phyloP scores from a whole-genome alignment of 2,888 invertebrate species.

The Drosophila helvetica region DNA sequence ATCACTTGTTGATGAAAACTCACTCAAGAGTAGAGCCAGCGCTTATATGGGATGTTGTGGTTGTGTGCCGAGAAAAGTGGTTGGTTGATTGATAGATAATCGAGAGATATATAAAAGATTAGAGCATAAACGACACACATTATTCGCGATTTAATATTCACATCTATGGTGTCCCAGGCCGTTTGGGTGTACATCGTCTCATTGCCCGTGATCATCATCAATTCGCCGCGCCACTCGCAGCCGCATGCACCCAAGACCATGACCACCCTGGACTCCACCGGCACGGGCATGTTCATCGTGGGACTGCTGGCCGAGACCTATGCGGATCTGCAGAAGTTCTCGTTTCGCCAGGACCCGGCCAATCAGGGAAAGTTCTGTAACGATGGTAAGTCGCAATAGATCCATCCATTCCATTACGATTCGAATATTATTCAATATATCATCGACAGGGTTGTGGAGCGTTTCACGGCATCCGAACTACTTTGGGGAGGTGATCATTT shows the following conservation, averaged over 20 bases:
- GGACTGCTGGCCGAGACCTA: conserved; percentile 95
- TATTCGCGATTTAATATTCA: background rate
- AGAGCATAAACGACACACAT: too few species aligned
- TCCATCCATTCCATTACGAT: background rate
- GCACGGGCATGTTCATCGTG: conserved; percentile 92
- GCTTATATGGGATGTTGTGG: conserved; percentile 11
- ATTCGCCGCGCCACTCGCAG: conserved; percentile 91
- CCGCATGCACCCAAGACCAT: conserved; percentile 91
- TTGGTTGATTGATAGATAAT: conserved; percentile 2
- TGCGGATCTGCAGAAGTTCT: conserved; percentile 96
- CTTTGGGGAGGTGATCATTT: conserved; percentile 95
- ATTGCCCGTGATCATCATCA: conserved; percentile 95
- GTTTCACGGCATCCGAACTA: conserved; percentile 96
- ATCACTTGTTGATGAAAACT: conserved; percentile 56
- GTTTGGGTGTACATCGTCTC: conserved; percentile 97
- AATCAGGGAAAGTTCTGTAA: conserved; percentile 97
- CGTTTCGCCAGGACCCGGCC: conserved; percentile 93
- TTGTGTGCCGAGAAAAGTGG: background rate
- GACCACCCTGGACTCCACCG: conserved; percentile 94
- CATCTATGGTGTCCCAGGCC: conserved; percentile 85
- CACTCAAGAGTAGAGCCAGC: conserved; percentile 14
- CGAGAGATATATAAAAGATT: background rate
- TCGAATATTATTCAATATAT: background rate
- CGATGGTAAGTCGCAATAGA: conserved; percentile 86
- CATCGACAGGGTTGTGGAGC: conserved; percentile 89